Percentiles rank a stretch among this genome's conserved stretches.
phyloP scores from a whole-genome alignment of 2,888 invertebrate species.

The Neria commutata region DNA sequence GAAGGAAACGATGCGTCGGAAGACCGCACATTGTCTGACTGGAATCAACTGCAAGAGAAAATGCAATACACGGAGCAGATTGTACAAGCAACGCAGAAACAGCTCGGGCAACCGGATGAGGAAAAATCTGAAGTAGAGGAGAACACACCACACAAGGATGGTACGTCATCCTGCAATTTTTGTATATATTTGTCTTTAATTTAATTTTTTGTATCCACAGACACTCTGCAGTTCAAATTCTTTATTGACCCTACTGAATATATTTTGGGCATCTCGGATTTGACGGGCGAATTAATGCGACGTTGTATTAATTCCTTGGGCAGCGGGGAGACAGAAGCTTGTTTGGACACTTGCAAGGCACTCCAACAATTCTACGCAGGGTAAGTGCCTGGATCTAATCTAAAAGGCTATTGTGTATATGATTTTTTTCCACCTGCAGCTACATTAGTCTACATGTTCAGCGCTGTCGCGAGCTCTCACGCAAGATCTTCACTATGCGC shows the following conservation, averaged over 20 bases:
- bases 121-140: conserved; percentile 7
- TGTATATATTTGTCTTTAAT: background rate
- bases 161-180: background rate
- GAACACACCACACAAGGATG: background rate
- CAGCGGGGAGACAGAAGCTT: conserved; percentile 74
- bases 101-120: conserved; percentile 15
- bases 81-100: background rate
- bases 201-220: background rate
- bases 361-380: conserved; percentile 65
- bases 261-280: conserved; percentile 82
- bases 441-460: conserved; percentile 63
- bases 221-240: conserved; percentile 38
- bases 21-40: conserved; percentile 67
- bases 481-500: conserved; percentile 74
- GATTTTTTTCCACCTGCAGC: conserved; percentile 39
- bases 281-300: conserved; percentile 91
- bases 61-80: conserved; percentile 60
- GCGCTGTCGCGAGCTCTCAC: conserved; percentile 69
- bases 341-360: conserved; percentile 73
- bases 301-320: conserved; percentile 83
- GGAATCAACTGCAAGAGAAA: conserved; percentile 66
- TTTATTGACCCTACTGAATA: conserved; percentile 65
- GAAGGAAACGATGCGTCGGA: conserved; percentile 58
- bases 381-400: conserved; percentile 45
- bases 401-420: background rate